Percentiles rank a stretch among this genome's conserved stretches.
Conservation (phyloP, 2,797 vertebrate genomes). For the Hippocampus kuda region DNA sequence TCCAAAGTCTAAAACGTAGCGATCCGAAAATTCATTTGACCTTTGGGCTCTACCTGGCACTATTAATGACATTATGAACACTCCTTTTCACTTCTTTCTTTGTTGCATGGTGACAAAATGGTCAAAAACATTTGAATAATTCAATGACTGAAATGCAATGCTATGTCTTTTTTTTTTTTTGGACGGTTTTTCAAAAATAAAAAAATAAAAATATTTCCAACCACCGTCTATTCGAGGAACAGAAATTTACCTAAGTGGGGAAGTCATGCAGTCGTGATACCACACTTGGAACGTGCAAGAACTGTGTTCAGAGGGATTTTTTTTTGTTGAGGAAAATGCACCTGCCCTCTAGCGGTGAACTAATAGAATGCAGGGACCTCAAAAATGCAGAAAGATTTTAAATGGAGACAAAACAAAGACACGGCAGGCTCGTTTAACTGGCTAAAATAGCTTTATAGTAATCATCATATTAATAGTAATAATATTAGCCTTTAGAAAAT, state of each 20-base stretch:
- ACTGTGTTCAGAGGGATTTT: too few species aligned
- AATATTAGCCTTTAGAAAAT: constrained; percentile 72
- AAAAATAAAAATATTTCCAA: neutral
- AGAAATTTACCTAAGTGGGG: neutral
- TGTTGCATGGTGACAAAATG: neutral
- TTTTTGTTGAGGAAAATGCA: too few species aligned
- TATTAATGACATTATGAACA: too few species aligned
- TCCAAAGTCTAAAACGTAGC: neutral
- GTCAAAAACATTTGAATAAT: too few species aligned
- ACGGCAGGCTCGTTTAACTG: constrained; percentile 55
- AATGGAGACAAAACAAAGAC: constrained; percentile 47
- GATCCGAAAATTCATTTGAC: neutral
- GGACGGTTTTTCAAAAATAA: neutral
- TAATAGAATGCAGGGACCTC: too few species aligned
- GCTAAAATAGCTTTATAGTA: constrained; percentile 83
- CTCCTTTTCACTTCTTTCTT: neutral
- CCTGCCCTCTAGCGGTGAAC: too few species aligned
- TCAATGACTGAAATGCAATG: neutral
- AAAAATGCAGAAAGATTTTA: constrained; percentile 17
- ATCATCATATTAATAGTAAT: constrained; percentile 64
- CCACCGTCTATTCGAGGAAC: neutral
- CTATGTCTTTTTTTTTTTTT: neutral
- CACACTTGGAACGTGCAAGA: too few species aligned
- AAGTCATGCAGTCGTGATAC: too few species aligned
- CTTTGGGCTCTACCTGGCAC: neutral